Percentiles rank a stretch among this genome's conserved stretches.
Conservation (phyloP, 2,888 invertebrate genomes). For the Argynnis bischoffii region DNA sequence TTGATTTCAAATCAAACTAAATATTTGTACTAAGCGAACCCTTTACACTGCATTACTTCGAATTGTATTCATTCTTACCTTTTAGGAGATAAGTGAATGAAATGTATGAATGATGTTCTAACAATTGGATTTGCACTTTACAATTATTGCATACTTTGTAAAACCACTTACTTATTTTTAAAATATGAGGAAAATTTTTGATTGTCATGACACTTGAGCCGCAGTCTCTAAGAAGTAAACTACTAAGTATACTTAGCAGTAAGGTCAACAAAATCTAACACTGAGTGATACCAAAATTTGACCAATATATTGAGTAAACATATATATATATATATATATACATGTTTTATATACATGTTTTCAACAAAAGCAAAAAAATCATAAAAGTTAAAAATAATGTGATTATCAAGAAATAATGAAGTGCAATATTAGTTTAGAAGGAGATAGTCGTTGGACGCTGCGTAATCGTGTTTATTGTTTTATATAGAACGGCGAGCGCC, state of each 20-base stretch:
- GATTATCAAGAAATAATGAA: conserved; percentile 15
- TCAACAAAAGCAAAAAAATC: background rate
- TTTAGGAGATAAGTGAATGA: background rate
- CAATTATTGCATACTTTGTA: background rate
- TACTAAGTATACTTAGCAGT: too few relatives aligned
- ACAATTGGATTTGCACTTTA: background rate
- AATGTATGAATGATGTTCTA: background rate
- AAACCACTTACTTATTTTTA: too few relatives aligned
- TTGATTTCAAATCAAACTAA: conserved; percentile 9
- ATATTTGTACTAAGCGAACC: conserved; percentile 15
- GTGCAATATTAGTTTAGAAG: background rate
- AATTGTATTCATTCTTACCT: background rate
- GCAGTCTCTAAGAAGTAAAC: too few relatives aligned
- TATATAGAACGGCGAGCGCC: conserved; percentile 10
- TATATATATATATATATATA: too few relatives aligned
- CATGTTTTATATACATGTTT: too few relatives aligned
- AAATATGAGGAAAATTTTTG: too few relatives aligned
- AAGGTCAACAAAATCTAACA: too few relatives aligned
- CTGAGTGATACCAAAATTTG: too few relatives aligned
- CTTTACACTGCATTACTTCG: conserved; percentile 4
- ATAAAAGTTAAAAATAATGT: conserved; percentile 1
- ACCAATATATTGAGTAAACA: too few relatives aligned
- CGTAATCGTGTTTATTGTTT: conserved; percentile 20
- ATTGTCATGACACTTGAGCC: too few relatives aligned
- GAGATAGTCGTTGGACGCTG: conserved; percentile 4